Evolutionary conservation across 92 coral and sea anemone genomes (phyloP).

Genomic region (Phenganax subtilis): DNA sequence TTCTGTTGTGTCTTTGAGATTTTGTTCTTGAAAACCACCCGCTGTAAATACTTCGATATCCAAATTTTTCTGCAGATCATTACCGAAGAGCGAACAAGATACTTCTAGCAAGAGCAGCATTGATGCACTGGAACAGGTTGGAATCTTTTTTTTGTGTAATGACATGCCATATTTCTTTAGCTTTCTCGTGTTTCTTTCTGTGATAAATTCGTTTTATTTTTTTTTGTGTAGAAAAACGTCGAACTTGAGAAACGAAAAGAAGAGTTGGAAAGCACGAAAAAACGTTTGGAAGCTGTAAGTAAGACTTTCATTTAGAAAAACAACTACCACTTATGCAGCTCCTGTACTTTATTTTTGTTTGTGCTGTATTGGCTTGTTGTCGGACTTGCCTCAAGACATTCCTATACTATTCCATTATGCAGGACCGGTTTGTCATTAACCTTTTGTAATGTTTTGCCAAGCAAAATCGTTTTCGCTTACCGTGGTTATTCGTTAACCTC

Average conservation of each 20-base stretch:
- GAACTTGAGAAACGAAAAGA: conserved; percentile 85
- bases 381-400: too few relatives aligned
- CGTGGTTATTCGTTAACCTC: background rate
- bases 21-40: too few relatives aligned
- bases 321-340: background rate
- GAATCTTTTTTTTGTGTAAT: background rate
- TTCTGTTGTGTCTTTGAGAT: too few relatives aligned
- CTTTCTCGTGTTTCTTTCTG: background rate
- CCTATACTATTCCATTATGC: too few relatives aligned
- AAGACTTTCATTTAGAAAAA: background rate
- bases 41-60: too few relatives aligned
- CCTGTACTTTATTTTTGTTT: background rate
- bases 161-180: too few relatives aligned
- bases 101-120: background rate
- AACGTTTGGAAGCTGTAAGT: conserved; percentile 87
- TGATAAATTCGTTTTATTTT: background rate
- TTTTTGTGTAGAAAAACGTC: conserved; percentile 59
- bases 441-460: too few relatives aligned
- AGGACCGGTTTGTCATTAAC: too few relatives aligned
- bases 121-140: conserved; percentile 6
- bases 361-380: too few relatives aligned
- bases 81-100: background rate
- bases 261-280: conserved; percentile 83
- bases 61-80: background rate
- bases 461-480: background rate